Conservation (phyloP, 2,113 vertebrate species). For the Xiphophorus maculatus region DNA sequence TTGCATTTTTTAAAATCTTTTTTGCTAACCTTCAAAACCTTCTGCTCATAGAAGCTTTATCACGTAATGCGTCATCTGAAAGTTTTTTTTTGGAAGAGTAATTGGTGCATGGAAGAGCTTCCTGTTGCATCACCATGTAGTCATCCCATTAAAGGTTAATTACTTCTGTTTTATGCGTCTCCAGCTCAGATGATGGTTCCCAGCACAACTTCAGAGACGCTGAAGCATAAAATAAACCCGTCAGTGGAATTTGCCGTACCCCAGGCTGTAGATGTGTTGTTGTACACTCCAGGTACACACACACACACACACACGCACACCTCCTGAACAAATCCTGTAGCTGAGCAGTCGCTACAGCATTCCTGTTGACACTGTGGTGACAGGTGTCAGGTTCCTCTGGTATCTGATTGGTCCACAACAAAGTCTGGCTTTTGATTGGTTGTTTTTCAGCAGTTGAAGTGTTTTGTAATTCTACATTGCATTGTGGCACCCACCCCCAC, state of each 20-base stretch:
- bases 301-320: constrained; percentile 19
- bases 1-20: background rate
- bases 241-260: constrained; percentile 86
- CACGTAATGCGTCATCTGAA: background rate
- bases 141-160: background rate
- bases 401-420: constrained; percentile 5
- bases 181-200: constrained; percentile 90
- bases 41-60: background rate
- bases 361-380: background rate
- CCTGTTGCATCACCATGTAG: constrained; percentile 10
- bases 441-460: background rate
- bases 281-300: constrained; percentile 90
- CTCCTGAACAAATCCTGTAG: background rate
- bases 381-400: constrained; percentile 2
- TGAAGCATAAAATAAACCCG: constrained; percentile 97
- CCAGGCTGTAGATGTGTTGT: constrained; percentile 86
- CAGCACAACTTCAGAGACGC: constrained; percentile 90
- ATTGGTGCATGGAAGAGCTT: background rate
- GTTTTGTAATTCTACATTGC: constrained; percentile 18
- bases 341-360: background rate
- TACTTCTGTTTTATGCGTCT: constrained; percentile 24
- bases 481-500: background rate
- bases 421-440: constrained; percentile 3
- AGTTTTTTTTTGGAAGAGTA: background rate
- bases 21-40: background rate